These are phyloP conservation scores for Mya arenaria DNA, from an alignment of 1,140 invertebrate species.

Conservation along the genomic window DNA sequence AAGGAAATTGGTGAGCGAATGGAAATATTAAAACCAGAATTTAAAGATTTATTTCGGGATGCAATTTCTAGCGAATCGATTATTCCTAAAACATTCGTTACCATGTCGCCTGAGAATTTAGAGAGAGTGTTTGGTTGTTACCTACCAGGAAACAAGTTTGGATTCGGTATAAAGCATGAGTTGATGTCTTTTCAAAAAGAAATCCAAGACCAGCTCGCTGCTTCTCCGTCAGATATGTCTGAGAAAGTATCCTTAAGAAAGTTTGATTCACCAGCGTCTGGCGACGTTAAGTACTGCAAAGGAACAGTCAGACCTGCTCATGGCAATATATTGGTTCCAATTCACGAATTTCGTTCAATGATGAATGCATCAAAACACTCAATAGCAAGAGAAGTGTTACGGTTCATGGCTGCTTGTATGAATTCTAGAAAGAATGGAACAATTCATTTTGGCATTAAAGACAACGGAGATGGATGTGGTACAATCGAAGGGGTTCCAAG, in stretches of 20 bases:
- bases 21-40: not conserved
- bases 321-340: constrained; percentile 22
- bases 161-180: not conserved
- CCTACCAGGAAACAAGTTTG: not conserved
- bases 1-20: not conserved
- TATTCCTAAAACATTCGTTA: not conserved
- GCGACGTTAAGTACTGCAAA: not conserved
- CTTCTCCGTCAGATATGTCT: not conserved
- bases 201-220: not conserved
- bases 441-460: constrained; percentile 28
- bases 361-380: not conserved
- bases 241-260: not conserved
- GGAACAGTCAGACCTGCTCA: not conserved
- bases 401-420: constrained; percentile 29
- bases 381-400: constrained; percentile 7
- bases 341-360: constrained; percentile 3
- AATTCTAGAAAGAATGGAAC: constrained; percentile 33
- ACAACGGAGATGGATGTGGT: not conserved
- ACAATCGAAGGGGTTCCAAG: constrained; percentile 17
- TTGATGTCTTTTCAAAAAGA: not conserved
- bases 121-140: constrained; percentile 3
- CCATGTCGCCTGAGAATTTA: not conserved
- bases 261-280: not conserved
- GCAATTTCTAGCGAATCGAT: not conserved
- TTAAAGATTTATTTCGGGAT: not conserved